Evolutionary conservation across 2,888 invertebrate genomes (phyloP).

Genomic region (Trichogramma dendrolimi): DNA sequence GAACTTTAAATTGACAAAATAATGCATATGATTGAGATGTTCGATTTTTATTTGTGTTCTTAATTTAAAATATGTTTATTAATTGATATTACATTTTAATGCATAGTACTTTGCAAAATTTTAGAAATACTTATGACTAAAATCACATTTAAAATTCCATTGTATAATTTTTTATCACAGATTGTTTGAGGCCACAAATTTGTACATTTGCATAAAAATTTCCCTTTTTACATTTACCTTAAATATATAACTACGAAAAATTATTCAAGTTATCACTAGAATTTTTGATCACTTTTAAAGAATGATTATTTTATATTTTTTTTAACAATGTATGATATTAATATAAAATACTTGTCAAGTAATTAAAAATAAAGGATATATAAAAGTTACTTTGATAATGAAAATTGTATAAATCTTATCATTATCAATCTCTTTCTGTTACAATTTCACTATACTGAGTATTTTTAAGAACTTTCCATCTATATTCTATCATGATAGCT

Average conservation of each 20-base stretch:
- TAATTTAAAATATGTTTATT: background rate
- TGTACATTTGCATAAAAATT: background rate
- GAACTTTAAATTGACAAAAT: slow-evolving; percentile 34
- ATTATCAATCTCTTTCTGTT: slow-evolving; percentile 13
- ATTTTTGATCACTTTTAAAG: no score
- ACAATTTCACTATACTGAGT: slow-evolving; percentile 24
- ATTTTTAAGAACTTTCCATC: slow-evolving; percentile 17
- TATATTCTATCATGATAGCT: slow-evolving; percentile 32
- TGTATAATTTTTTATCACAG: no score
- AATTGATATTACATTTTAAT: slow-evolving; percentile 5
- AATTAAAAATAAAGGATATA: slow-evolving; percentile 7
- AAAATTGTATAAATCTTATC: slow-evolving; percentile 2
- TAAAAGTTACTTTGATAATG: background rate
- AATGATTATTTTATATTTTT: no score
- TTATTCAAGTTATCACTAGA: no score
- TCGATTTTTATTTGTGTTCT: background rate
- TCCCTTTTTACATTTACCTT: background rate
- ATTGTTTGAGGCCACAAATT: background rate
- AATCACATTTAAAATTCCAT: no score
- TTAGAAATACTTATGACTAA: background rate
- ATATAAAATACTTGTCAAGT: background rate
- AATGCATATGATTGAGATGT: background rate
- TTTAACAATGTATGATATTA: no score
- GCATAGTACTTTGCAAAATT: slow-evolving; percentile 1
- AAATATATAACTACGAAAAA: no score